Base-by-base conservation (phyloP, 2,888 invertebrate species). In the Tigriopus californicus region DNA sequence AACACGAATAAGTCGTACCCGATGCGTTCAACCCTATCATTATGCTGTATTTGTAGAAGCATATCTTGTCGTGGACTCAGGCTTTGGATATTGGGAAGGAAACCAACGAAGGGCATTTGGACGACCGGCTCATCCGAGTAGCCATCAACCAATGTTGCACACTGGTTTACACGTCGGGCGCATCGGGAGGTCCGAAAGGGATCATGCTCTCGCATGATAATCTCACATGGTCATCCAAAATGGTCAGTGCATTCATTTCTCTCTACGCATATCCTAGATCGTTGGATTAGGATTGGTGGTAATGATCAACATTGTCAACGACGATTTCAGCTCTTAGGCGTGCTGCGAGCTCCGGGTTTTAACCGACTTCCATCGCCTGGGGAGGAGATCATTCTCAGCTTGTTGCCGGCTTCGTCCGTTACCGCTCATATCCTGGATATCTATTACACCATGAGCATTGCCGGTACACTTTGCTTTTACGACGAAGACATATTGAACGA, bases 61-160 rank as follows among this genome's bases (percentile, higher is more conserved):
- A 24, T 2, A 56, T 56, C 44, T n/a, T 72, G 73, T 41, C 55
- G 11, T 56, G 58, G 51, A 13, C 20, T 15, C 10, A 58, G 49
- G 13, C 40, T 12, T 15, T 40, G 12, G 58, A 48, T 20, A 57
- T 69, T 44, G 67, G 66, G 1, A 60, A 61, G 49, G 75, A 76
- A 61, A 81, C 85, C 70, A 71, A 80, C 1, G 85, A 87, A 66
- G 77, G 79, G 33, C 75, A 78, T 64, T 73, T 84, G 60, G 78
- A 85, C 60, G 74, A 75, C 44, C 73, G 82, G 13, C 70, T 87
- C 47, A 81, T 80, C 69, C 76, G 73, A 47, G 78, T 87, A 63
- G 79, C 80, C 24, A 76, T 82, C 61, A 89, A 89, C 67, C 83
- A 89, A 72, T 88, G 88, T 71, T 87, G 87, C 70, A 83, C 83